Percentiles rank a stretch among this genome's conserved stretches.
Conservation (phyloP, 2,888 invertebrate genomes). For the Drosophila macrospina region DNA sequence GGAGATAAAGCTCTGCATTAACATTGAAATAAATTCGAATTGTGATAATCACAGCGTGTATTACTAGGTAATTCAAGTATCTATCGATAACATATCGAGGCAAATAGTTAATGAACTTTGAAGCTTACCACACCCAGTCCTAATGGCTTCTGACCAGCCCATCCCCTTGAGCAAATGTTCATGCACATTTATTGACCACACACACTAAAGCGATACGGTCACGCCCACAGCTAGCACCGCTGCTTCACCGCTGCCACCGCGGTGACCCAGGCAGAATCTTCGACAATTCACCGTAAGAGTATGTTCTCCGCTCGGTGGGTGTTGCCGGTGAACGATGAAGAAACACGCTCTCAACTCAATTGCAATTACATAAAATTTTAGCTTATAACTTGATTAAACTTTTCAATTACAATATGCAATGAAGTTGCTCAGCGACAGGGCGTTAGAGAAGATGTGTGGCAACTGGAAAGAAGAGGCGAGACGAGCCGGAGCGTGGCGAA, state of each 20-base stretch:
- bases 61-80: neutral
- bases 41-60: too few relatives aligned
- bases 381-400: conserved; percentile 79
- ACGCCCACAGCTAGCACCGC: conserved; percentile 39
- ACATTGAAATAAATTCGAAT: too few relatives aligned
- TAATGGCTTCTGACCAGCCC: conserved; percentile 7
- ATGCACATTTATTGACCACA: conserved; percentile 77
- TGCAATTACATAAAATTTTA: conserved; percentile 76
- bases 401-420: conserved; percentile 80
- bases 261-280: conserved; percentile 28
- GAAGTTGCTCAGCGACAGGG: conserved; percentile 65
- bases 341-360: conserved; percentile 60
- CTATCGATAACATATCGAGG: conserved; percentile 34
- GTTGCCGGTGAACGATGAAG: conserved; percentile 30
- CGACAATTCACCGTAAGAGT: neutral
- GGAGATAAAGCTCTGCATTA: too few relatives aligned
- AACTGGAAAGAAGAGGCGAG: conserved; percentile 2
- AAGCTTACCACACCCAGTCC: conserved; percentile 22
- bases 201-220: conserved; percentile 47
- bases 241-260: conserved; percentile 10
- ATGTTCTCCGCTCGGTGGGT: conserved; percentile 22
- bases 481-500: conserved; percentile 2
- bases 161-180: conserved; percentile 32
- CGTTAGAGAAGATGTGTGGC: conserved; percentile 30
- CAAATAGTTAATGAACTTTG: conserved; percentile 22